Evolutionary conservation across 92 coral and sea anemone genomes (phyloP).

Genomic region (Porites cylindrica): DNA sequence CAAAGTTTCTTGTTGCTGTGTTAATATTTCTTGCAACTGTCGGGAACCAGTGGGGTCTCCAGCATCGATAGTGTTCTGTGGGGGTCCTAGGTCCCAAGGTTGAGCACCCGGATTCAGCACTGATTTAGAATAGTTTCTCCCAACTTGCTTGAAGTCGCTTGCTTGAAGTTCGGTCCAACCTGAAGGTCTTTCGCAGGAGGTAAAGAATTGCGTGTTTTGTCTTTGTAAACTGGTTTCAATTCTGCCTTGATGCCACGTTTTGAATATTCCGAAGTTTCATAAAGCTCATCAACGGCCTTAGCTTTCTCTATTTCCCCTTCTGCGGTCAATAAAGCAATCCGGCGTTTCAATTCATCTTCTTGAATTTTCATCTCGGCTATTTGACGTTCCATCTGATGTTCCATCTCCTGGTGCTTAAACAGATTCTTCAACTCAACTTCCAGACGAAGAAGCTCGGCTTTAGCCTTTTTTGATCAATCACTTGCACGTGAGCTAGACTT

Average conservation of each 20-base stretch:
- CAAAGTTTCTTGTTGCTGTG: conserved; percentile 7
- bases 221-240: background rate
- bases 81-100: conserved; percentile 25
- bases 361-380: conserved; percentile 22
- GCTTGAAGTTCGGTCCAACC: background rate
- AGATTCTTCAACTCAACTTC: conserved; percentile 25
- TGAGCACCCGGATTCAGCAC: conserved; percentile 22
- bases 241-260: conserved; percentile 5
- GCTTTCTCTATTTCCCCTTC: conserved; percentile 38
- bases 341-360: conserved; percentile 19
- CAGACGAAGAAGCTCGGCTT: background rate
- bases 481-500: conserved; percentile 7
- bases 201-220: background rate
- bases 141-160: conserved; percentile 1
- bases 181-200: background rate
- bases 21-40: background rate
- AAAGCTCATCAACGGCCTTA: conserved; percentile 15
- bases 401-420: conserved; percentile 10
- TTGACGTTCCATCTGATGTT: conserved; percentile 34
- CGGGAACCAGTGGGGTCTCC: conserved; percentile 1
- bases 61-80: background rate
- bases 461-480: conserved; percentile 19
- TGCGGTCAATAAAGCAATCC: conserved; percentile 7
- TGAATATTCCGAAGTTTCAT: conserved; percentile 20
- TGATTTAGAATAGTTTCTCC: conserved; percentile 5